A percentile compares a stretch with the other conserved stretches of the same genome.
These are phyloP conservation scores for Habroteleia sp. DNA, from an alignment of 2,888 invertebrate genomes.

Conservation along the genomic window DNA sequence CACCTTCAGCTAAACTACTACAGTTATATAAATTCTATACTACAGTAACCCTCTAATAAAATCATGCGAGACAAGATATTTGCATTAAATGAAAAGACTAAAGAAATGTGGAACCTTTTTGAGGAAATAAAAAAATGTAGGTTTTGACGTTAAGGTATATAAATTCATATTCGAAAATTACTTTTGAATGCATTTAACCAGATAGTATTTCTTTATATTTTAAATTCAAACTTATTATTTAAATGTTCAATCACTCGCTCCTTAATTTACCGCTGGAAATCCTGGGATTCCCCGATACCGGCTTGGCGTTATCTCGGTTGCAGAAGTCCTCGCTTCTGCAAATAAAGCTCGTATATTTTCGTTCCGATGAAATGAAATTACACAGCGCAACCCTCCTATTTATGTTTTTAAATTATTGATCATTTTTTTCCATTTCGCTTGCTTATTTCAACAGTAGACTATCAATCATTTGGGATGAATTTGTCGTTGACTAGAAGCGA, in stretches of 20 bases:
- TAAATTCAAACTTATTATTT: too few species aligned
- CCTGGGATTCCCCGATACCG: conserved; percentile 11
- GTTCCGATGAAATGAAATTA: conserved; percentile 44
- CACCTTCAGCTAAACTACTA: too few species aligned
- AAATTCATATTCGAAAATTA: too few species aligned
- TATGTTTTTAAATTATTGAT: conserved; percentile 4
- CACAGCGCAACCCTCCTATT: conserved; percentile 6
- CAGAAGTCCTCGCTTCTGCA: conserved; percentile 19
- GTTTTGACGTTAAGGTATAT: too few species aligned
- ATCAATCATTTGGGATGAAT: conserved; percentile 29
- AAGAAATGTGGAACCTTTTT: too few species aligned
- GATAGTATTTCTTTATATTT: too few species aligned
- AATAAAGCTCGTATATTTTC: conserved; percentile 34
- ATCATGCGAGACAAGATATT: too few species aligned
- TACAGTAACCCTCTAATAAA: too few species aligned
- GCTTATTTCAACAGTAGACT: conserved; percentile 5
- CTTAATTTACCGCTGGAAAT: conserved; percentile 30
- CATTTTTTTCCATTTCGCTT: not conserved
- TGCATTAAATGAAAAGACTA: too few species aligned
- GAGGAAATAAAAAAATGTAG: too few species aligned
- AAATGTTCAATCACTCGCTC: conserved; percentile 18
- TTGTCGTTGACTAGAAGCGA: not conserved
- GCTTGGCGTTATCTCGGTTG: conserved; percentile 33
- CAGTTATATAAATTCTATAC: too few species aligned
- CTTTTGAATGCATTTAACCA: too few species aligned